A percentile compares a stretch with the other conserved stretches of the same genome.
Conservation (phyloP, 2,113 vertebrate species). For the Passer domesticus region DNA sequence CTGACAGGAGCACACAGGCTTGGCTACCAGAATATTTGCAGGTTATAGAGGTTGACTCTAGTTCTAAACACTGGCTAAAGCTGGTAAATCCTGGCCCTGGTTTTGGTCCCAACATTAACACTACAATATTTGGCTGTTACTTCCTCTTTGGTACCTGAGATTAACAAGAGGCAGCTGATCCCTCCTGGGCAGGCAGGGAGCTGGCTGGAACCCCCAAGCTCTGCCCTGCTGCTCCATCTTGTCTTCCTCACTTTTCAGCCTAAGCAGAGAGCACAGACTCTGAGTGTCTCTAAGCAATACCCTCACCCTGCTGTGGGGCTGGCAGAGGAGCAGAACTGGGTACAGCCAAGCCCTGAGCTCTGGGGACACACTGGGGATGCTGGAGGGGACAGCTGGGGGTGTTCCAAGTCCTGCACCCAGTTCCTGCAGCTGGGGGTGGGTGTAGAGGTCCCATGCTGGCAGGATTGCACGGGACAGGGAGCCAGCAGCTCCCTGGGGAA, state of each 20-base stretch:
- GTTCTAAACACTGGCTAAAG: background rate
- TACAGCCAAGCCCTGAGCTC: background rate
- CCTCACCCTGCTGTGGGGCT: background rate
- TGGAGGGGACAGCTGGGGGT: background rate
- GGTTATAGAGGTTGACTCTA: background rate
- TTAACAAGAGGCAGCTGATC: background rate
- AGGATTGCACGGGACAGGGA: background rate
- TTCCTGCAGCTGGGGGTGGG: background rate
- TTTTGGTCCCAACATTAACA: background rate
- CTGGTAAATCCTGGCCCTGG: background rate
- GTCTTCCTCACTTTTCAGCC: constrained; percentile 36
- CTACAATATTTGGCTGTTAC: background rate
- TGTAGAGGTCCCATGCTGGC: background rate
- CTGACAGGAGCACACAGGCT: background rate
- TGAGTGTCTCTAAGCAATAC: constrained; percentile 33
- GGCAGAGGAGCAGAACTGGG: background rate
- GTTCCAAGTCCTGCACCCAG: background rate
- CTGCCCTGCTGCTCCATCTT: background rate
- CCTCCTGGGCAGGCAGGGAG: background rate
- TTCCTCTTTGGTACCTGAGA: background rate
- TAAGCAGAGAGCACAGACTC: background rate
- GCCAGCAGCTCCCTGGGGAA: background rate
- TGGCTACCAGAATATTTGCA: background rate
- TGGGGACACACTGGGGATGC: background rate
- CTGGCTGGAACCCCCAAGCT: background rate